phyloP scores from a whole-genome alignment of 2,797 vertebrate species.

The Etheostoma nigrum region DNA sequence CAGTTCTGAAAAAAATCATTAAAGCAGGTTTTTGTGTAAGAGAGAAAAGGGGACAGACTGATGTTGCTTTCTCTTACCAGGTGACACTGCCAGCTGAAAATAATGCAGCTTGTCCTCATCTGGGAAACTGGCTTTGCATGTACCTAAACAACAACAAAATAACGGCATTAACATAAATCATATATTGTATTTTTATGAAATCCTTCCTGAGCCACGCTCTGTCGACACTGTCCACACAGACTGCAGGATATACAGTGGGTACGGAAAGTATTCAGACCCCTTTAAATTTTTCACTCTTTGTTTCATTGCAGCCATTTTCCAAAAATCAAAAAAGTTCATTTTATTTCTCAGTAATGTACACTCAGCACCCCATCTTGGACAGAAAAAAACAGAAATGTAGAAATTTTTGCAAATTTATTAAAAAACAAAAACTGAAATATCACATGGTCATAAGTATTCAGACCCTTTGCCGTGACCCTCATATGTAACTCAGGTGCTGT shows the following conservation, averaged over 20 bases:
- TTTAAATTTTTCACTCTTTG: too few species aligned
- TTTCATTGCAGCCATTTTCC: too few species aligned
- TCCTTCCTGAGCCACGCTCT: not conserved
- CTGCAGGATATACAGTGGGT: conserved; percentile 14
- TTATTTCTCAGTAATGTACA: too few species aligned
- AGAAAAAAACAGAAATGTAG: too few species aligned
- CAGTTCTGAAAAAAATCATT: not conserved
- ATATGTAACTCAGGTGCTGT: too few species aligned
- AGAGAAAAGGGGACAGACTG: not conserved
- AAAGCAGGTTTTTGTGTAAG: not conserved
- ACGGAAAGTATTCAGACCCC: too few species aligned
- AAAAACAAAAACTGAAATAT: too few species aligned
- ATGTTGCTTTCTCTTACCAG: conserved; percentile 87
- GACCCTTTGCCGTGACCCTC: too few species aligned
- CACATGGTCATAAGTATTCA: too few species aligned
- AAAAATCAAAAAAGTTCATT: too few species aligned
- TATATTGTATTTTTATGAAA: conserved; percentile 1
- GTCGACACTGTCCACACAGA: not conserved
- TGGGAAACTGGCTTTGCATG: conserved; percentile 97
- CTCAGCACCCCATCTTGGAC: too few species aligned
- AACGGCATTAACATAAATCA: conserved; percentile 10
- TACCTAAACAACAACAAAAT: conserved; percentile 84
- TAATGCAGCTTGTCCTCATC: conserved; percentile 97
- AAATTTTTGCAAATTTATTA: too few species aligned
- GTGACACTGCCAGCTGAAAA: conserved; percentile 94